Evolutionary conservation across 2,797 vertebrate species (phyloP).

Genomic region (Lepilemur septentrionalis): DNA sequence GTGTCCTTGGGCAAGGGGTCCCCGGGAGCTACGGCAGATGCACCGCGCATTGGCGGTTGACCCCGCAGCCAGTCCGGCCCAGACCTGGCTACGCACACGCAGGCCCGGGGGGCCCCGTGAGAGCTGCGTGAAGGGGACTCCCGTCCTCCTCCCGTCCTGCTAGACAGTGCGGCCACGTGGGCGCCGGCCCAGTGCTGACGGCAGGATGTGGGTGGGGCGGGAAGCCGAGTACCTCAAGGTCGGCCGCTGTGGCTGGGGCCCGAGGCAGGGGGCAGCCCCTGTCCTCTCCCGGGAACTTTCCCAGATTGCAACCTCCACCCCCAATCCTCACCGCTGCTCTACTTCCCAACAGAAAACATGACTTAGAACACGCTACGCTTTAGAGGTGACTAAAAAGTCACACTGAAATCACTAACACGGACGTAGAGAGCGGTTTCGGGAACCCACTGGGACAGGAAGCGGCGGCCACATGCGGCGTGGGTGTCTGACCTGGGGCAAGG

Average conservation of each 20-base stretch:
- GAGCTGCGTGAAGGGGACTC: not conserved
- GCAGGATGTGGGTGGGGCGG: accelerated
- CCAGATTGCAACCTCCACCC: not conserved
- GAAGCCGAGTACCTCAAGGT: not conserved
- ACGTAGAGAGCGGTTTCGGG: not conserved
- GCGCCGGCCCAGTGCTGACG: not conserved
- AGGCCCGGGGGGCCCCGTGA: accelerated
- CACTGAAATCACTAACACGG: no score
- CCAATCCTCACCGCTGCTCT: not conserved
- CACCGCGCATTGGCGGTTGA: not conserved
- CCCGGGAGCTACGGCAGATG: accelerated
- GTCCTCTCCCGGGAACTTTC: not conserved
- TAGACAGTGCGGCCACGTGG: accelerated
- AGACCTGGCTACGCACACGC: accelerated
- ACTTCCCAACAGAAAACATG: not conserved
- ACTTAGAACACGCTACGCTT: not conserved
- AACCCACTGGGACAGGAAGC: not conserved
- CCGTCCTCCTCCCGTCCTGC: no score
- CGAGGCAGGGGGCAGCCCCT: not conserved
- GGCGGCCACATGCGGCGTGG: not conserved
- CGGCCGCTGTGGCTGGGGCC: not conserved
- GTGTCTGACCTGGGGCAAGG: not conserved
- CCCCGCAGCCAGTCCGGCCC: not conserved
- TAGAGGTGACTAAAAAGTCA: not conserved
- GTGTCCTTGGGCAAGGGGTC: not conserved